Evolutionary conservation across 2,797 vertebrate species (phyloP), one percentile per base, ranked within the genome.

Genomic region (Amblyopsis hoosieri): DNA sequence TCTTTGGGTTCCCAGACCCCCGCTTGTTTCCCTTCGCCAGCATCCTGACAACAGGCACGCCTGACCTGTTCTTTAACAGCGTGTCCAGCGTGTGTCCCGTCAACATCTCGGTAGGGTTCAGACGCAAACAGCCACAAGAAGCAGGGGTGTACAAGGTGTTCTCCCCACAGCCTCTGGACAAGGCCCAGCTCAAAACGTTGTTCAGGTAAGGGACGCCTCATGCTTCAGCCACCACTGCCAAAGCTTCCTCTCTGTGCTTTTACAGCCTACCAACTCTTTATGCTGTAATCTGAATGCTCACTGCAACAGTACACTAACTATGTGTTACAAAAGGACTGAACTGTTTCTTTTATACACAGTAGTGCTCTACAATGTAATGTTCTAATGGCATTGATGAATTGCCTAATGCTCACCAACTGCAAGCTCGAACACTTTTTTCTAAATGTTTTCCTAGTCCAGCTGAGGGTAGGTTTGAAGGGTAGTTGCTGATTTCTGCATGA

Each of bases 81-180:
- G 93, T 95, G 60, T 93, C 95, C 72, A 97, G 94, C 55, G 87
- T 97, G 74, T 98, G 96, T 70, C 98, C 98, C 0, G 95, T 99
- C 84, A 99, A 99, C 75, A 87, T 99, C 81, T 95, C 94, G 0
- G 62, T 90, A 0, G 92, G 85, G 57, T 98, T 97, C 88, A 90
- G 95, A 7, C 93, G 96, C 56, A 99, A 98, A 69, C 97, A 97
- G 90, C 96, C 97, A 0, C 96, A 99, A 67, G 97, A 99, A 72
- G 96, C 97, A 0, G 95, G 94, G 0, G 93, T 99, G 7, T 99
- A 97, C 90, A 95, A 98, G 13, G 97, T 99, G 56, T 95, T 96
- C 69, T 99, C 98, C 0, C 92, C 79, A 0, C 87, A 88, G 29
- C 93, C 92, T 0, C 90, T 99, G 74, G 92, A 93, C 19, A 96